Conservation (phyloP, 2,888 invertebrate species). For the Drosophila mercatorum region DNA sequence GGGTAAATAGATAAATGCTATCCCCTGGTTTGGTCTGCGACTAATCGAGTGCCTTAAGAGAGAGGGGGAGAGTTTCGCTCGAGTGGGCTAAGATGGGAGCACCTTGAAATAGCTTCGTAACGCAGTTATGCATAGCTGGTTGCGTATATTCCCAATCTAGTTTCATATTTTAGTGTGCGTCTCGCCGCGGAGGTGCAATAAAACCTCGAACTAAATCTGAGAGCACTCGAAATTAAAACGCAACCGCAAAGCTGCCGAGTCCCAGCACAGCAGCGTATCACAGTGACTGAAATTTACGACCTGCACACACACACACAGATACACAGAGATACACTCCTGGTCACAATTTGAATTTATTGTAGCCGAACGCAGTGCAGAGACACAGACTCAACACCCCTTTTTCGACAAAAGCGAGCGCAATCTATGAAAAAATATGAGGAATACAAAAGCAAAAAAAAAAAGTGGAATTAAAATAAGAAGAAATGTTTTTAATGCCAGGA, state of each 20-base stretch:
- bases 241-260: conserved; percentile 17
- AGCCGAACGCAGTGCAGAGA: conserved; percentile 29
- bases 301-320: conserved; percentile 9
- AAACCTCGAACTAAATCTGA: conserved; percentile 11
- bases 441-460: conserved; percentile 13
- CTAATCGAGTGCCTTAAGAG: not conserved
- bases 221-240: conserved; percentile 37
- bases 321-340: not conserved
- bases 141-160: conserved; percentile 12
- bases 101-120: not conserved
- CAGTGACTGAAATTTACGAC: conserved; percentile 49
- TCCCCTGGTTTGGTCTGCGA: conserved; percentile 5
- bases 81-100: not conserved
- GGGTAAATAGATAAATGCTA: conserved; percentile 38
- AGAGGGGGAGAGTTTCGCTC: not conserved
- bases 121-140: conserved; percentile 1
- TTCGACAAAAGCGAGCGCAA: conserved; percentile 19
- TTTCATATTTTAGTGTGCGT: conserved; percentile 20
- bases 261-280: conserved; percentile 23
- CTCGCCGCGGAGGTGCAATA: conserved; percentile 12
- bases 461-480: conserved; percentile 57
- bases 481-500: conserved; percentile 47
- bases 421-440: conserved; percentile 44
- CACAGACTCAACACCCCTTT: conserved; percentile 11
- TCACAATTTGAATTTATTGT: conserved; percentile 38